These are phyloP conservation scores for Pluvialis apricaria DNA, from an alignment of 2,113 vertebrate species.

Conservation along the genomic window DNA sequence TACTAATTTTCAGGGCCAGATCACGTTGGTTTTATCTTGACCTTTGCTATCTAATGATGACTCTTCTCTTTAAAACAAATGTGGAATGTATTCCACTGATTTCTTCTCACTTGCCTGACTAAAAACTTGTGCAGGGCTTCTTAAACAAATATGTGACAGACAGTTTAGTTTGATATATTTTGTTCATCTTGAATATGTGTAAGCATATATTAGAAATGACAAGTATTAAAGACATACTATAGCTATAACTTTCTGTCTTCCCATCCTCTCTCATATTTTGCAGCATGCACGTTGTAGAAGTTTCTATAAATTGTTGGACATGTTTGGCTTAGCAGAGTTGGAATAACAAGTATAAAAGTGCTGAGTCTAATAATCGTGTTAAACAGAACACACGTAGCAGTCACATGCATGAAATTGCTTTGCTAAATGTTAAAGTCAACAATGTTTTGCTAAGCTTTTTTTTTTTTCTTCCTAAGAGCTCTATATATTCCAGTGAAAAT, in stretches of 20 bases:
- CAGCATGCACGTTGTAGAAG: neutral
- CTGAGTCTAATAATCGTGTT: slow-evolving; percentile 40
- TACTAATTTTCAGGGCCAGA: neutral
- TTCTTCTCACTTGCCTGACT: neutral
- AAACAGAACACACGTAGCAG: slow-evolving; percentile 9
- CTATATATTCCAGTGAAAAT: slow-evolving; percentile 10
- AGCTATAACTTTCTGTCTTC: neutral
- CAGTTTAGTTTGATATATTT: neutral
- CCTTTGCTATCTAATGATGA: neutral
- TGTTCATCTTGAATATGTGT: neutral
- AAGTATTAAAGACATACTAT: neutral
- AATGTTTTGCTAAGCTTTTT: neutral
- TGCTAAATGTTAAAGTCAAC: slow-evolving; percentile 52
- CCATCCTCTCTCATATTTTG: neutral
- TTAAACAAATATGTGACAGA: neutral
- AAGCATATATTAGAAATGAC: neutral
- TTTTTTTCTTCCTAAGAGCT: neutral
- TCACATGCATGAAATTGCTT: slow-evolving; percentile 46
- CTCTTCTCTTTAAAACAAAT: neutral
- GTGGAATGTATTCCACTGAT: neutral
- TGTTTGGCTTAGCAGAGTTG: neutral
- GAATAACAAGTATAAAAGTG: slow-evolving; percentile 22
- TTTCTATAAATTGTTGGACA: neutral
- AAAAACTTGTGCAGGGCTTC: neutral
- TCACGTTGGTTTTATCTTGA: neutral